phyloP scores from a whole-genome alignment of 2,113 vertebrate genomes.

The Tyto alba region DNA sequence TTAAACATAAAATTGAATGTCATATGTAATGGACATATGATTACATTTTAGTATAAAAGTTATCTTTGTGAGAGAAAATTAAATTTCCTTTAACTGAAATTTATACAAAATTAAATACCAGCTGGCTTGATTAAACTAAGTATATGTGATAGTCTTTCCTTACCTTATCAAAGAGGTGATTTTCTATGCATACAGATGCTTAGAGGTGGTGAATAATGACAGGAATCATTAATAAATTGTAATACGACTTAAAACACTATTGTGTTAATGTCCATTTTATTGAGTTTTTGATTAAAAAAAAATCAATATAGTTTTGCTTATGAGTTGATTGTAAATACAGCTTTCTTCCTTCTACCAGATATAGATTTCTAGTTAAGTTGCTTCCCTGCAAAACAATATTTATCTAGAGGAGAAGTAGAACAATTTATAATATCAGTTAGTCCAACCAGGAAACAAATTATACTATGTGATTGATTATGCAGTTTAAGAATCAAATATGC shows the following conservation, averaged over 20 bases:
- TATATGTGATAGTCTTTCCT: not conserved
- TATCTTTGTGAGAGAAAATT: conserved; percentile 29
- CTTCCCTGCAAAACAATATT: not conserved
- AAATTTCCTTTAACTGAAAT: conserved; percentile 21
- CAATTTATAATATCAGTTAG: not conserved
- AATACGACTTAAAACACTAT: not conserved
- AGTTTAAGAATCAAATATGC: not conserved
- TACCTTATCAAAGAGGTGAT: not conserved
- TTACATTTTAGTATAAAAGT: conserved; percentile 26
- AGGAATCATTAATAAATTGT: not conserved
- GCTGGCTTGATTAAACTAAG: not conserved
- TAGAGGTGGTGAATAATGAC: not conserved
- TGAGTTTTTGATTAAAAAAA: not conserved
- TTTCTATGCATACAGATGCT: not conserved
- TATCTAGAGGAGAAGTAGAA: not conserved
- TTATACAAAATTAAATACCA: conserved; percentile 32
- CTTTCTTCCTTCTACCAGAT: not conserved
- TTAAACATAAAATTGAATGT: conserved; percentile 38
- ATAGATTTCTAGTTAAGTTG: not conserved
- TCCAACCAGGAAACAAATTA: not conserved
- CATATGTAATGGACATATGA: conserved; percentile 3
- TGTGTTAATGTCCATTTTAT: not conserved
- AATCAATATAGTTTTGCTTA: not conserved
- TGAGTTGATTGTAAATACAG: not conserved
- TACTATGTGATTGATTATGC: not conserved